phyloP scores from a whole-genome alignment of 1,140 invertebrate genomes.

The Drosophila jambulina region DNA sequence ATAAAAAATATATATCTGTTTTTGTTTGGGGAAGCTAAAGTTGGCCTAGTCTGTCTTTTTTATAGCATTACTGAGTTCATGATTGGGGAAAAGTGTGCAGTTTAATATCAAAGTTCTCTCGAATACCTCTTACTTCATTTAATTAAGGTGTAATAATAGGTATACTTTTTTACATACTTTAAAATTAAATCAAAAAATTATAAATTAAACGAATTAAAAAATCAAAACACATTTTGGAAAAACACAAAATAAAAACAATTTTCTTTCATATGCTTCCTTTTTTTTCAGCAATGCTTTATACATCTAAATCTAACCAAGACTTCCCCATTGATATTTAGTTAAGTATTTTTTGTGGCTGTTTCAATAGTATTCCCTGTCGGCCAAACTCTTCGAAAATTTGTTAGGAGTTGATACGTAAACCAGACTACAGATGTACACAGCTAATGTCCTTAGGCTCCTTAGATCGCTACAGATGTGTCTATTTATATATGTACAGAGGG shows the following conservation, averaged over 20 bases:
- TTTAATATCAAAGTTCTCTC: background rate
- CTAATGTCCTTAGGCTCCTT: constrained; percentile 60
- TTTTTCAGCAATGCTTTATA: constrained; percentile 4
- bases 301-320: background rate
- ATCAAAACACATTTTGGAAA: background rate
- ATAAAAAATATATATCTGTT: constrained; percentile 65
- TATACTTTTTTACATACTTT: background rate
- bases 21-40: background rate
- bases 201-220: background rate
- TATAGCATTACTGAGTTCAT: background rate
- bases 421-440: constrained; percentile 39
- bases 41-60: background rate
- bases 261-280: background rate
- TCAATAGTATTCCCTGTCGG: constrained; percentile 8
- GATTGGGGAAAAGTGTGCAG: background rate
- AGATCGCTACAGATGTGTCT: constrained; percentile 56
- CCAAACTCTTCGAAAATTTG: constrained; percentile 7
- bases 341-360: constrained; percentile 26
- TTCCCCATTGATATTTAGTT: constrained; percentile 12
- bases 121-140: background rate
- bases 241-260: background rate
- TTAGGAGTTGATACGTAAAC: constrained; percentile 24
- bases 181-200: background rate
- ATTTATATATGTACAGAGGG: constrained; percentile 75
- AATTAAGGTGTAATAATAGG: background rate